Evolutionary conservation across 1,140 invertebrate species (phyloP).

Genomic region (Diachasma alloeum): DNA sequence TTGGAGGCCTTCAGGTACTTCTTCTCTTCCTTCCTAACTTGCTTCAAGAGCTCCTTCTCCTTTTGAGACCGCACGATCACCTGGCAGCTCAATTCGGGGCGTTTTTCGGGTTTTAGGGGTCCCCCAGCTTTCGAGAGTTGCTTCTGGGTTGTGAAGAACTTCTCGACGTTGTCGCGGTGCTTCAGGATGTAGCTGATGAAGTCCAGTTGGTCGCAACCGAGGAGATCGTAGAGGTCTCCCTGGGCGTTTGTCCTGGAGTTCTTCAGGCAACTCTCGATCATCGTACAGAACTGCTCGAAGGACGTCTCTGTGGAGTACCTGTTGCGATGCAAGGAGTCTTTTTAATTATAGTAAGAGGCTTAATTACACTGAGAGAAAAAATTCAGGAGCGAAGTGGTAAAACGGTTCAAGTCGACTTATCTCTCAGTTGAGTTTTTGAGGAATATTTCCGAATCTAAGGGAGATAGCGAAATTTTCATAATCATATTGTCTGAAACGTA

Average conservation of each 20-base stretch:
- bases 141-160: conserved; percentile 45
- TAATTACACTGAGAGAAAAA: too few relatives aligned
- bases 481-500: too few relatives aligned
- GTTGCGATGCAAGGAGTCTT: too few relatives aligned
- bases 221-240: conserved; percentile 87
- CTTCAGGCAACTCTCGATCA: conserved; percentile 70
- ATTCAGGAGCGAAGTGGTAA: too few relatives aligned
- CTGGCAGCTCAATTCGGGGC: conserved; percentile 74
- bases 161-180: conserved; percentile 71
- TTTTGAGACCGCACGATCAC: conserved; percentile 85
- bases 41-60: conserved; percentile 83
- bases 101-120: conserved; percentile 37
- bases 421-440: too few relatives aligned
- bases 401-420: too few relatives aligned
- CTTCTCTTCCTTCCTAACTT: conserved; percentile 90
- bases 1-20: conserved; percentile 73
- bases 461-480: too few relatives aligned
- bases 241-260: conserved; percentile 79
- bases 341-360: too few relatives aligned
- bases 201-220: conserved; percentile 89
- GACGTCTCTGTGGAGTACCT: conserved; percentile 62
- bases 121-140: conserved; percentile 50
- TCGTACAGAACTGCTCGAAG: conserved; percentile 69
- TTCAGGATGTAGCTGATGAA: conserved; percentile 81
- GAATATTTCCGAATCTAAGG: too few relatives aligned